phyloP scores from a whole-genome alignment of 2,797 vertebrate species.

The Tragelaphus eurycerus region DNA sequence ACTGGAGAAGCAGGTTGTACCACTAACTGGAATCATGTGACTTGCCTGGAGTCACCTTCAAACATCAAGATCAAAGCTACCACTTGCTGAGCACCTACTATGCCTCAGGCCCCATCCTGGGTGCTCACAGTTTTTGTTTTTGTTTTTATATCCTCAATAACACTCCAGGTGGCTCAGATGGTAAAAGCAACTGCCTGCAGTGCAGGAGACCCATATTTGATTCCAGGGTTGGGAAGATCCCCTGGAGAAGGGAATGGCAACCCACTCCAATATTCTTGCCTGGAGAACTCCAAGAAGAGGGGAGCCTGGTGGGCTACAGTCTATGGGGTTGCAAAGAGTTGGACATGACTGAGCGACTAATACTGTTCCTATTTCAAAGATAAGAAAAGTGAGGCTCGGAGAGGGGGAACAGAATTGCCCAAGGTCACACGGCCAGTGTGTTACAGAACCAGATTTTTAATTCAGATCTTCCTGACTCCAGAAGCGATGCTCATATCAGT shows the following conservation, averaged over 20 bases:
- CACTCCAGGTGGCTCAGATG: background rate
- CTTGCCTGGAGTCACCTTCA: background rate
- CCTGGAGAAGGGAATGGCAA: background rate
- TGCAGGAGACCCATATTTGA: background rate
- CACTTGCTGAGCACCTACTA: background rate
- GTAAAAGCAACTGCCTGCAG: background rate
- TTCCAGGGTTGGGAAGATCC: background rate
- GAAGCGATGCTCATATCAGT: rapidly evolving
- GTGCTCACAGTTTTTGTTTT: rapidly evolving
- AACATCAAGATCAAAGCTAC: background rate
- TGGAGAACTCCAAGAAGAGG: background rate
- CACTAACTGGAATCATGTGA: background rate
- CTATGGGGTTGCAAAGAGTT: background rate
- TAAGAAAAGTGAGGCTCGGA: background rate
- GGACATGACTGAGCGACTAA: background rate
- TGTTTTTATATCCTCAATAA: background rate
- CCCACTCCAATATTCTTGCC: background rate
- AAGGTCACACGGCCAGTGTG: background rate
- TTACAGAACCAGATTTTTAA: background rate
- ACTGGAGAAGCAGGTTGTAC: background rate
- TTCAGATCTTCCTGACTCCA: background rate
- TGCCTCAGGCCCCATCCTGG: too few relatives aligned
- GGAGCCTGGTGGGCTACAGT: background rate
- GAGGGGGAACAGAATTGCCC: background rate
- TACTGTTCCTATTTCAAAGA: background rate